Base-by-base conservation (phyloP, 2,888 invertebrate genomes). In the Tetragnatha montana region DNA sequence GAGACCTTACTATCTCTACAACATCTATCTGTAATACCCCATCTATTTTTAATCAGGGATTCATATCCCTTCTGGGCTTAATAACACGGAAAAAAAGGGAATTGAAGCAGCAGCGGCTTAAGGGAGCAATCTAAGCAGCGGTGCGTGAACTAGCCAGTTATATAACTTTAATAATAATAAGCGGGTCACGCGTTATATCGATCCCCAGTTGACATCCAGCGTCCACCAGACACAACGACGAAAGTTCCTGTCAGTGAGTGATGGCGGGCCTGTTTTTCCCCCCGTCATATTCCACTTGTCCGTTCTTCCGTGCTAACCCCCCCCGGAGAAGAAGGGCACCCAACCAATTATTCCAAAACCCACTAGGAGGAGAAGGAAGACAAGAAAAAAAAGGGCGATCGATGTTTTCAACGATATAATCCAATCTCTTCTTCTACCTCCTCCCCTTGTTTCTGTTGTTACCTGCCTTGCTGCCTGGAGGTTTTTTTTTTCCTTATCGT, bases 321-420 rank as follows among this genome's bases (percentile, higher is more conserved):
- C 73, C 73, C 14, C 8, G 73, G 73, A 73, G 73, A 68, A 60
- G 60, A 51, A 60, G 22, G 60, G 68, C 22, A 51, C 35, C 51
- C 68, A 79, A 17, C 51, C 79, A 68, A 60, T 79, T 79, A 79
- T 79, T 60, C 51, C 51, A 22, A 35, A 70, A 22, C 22, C 79
- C 68, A 47, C 78, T 47, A 10, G 35, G 35, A 35, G 35, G 35
- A 35, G n/a, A n/a, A n/a, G 35, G 35, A 4, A 35, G 35, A 35
- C 35, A 35, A 35, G 35, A 35, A 35, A 35, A 79, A 21, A 21
- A 50, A 21, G 3, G n/a, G 12, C 68, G 68, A 79, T 79, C 79
- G 51, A 79, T 68, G 68, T 68, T 79, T 79, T 60, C 79, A 79
- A 79, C 79, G 35, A 79, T 22, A 79, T 79, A 79, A 79, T 79